Evolutionary conservation across 2,113 vertebrate species (phyloP).

Genomic region (Eptesicus fuscus): DNA sequence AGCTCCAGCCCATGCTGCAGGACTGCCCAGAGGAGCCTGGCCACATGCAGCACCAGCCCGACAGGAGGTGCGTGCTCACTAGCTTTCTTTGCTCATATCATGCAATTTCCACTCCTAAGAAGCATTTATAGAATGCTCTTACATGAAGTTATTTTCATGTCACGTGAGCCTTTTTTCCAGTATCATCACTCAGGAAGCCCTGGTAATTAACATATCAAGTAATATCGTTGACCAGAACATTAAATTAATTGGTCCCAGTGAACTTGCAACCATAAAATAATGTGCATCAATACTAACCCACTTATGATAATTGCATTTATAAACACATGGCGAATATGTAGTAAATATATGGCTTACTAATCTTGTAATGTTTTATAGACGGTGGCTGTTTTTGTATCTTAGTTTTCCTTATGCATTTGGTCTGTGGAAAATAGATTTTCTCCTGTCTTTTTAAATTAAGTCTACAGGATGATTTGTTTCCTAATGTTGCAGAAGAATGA

Average conservation of each 20-base stretch:
- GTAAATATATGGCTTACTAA: conserved; percentile 60
- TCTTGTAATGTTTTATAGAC: not conserved
- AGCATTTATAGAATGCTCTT: conserved; percentile 26
- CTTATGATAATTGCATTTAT: conserved; percentile 65
- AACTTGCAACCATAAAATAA: conserved; percentile 78
- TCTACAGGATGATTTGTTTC: not conserved
- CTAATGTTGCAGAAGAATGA: conserved; percentile 35
- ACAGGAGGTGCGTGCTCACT: conserved; percentile 87
- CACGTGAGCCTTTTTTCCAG: conserved; percentile 30
- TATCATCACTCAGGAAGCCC: conserved; percentile 38
- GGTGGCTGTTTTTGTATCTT: not conserved
- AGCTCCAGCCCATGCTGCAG: conserved; percentile 96
- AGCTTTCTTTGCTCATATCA: not conserved
- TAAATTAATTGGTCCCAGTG: conserved; percentile 76
- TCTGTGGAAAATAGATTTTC: not conserved
- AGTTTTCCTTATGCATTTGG: not conserved
- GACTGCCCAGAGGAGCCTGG: conserved; percentile 87
- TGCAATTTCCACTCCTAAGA: not conserved
- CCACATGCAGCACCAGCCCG: conserved; percentile 84
- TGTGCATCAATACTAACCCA: conserved; percentile 73
- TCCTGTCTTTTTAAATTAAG: not conserved
- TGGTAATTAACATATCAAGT: conserved; percentile 71
- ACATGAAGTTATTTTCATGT: conserved; percentile 41
- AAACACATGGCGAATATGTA: conserved; percentile 72
- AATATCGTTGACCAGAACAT: conserved; percentile 69